Base-by-base conservation (phyloP, 1,140 invertebrate species). In the Drosophila subobscura region DNA sequence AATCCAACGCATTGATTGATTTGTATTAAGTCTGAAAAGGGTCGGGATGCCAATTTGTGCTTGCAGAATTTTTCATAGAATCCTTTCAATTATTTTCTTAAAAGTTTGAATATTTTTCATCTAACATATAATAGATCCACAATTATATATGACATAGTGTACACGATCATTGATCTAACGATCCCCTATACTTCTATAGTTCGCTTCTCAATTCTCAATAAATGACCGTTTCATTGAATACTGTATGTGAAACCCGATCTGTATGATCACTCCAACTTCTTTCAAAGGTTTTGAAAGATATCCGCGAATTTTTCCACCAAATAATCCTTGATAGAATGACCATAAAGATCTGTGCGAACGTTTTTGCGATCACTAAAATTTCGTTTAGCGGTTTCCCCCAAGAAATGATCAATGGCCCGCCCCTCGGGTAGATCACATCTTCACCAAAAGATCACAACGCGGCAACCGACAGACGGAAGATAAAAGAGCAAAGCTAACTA, bases 391-490 rank as follows among this genome's bases (percentile, higher is more conserved):
- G 70, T 64, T 73, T 58, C 44, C 16, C 46, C 40, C 22, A 44
- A 56, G 16, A 79, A 84, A 65, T 79, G 80, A 72, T 58, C 70
- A 54, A 72, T 54, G 27, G 14, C 37, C 55, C 7, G 27, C 10
- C 37, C 55, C n/a, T 54, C n/a, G 27, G 51, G 40, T 49, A 72
- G 20, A 72, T 72, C 41, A 61, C 76, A 80, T 45, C 53, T 59
- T 52, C 23, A 16, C 22, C 25, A 60, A 78, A 64, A 67, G 80
- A 77, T 63, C 57, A 57, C 42, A 73, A 49, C 41, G 25, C 25
- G 14, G 10, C 52, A 14, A 14, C 53, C 12, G 46, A 51, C 22
- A 12, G 5, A 33, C 6, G 37, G n/a, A 50, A 33, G 4, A 37
- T 55, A 29, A 61, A 73, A 29, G 68, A 66, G 67, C 76, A 63